Conservation (phyloP, 2,888 invertebrate species). For the Agrochola lota region DNA sequence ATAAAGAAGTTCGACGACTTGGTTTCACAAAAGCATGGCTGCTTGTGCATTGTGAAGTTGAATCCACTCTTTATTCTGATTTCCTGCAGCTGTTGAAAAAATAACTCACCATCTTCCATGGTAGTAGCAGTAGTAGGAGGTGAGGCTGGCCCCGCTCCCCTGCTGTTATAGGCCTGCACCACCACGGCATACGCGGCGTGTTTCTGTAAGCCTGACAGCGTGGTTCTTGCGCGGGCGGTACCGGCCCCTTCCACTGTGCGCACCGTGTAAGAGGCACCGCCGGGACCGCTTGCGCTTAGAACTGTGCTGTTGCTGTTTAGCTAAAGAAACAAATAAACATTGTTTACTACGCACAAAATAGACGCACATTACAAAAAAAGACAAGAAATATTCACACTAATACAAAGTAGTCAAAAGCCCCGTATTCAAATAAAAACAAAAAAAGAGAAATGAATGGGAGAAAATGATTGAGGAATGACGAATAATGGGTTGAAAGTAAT, state of each 20-base stretch:
- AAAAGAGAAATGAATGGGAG: too few species aligned
- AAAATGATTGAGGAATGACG: not conserved
- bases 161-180: slow-evolving; percentile 96
- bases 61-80: not conserved
- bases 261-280: slow-evolving; percentile 92
- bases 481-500: not conserved
- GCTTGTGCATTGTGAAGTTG: not conserved
- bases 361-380: not conserved
- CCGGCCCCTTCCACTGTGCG: slow-evolving; percentile 95
- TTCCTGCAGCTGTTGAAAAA: not conserved
- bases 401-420: not conserved
- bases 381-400: not conserved
- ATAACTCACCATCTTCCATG: slow-evolving; percentile 94
- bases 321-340: slow-evolving; percentile 54
- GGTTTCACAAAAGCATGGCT: not conserved
- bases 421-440: not conserved
- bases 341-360: not conserved
- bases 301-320: slow-evolving; percentile 87
- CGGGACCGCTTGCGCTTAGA: slow-evolving; percentile 86
- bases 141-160: slow-evolving; percentile 96
- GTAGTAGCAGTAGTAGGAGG: slow-evolving; percentile 95
- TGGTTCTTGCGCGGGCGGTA: slow-evolving; percentile 91
- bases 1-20: not conserved
- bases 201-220: slow-evolving; percentile 93
- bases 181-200: slow-evolving; percentile 95